Conservation (phyloP, 2,113 vertebrate genomes). For the Nibea albiflora region DNA sequence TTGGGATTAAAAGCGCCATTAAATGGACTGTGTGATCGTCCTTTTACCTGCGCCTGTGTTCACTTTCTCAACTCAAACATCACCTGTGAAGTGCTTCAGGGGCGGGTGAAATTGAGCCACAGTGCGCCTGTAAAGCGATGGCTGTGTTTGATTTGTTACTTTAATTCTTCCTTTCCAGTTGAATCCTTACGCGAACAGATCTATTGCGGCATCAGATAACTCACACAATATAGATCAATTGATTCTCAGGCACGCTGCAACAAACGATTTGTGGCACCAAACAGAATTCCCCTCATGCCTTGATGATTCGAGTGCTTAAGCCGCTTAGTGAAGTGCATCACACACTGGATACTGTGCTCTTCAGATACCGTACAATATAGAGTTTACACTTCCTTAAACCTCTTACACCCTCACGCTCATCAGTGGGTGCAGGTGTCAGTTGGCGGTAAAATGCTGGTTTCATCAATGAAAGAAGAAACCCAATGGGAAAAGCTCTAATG, state of each 20-base stretch:
- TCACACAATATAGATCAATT: constrained; percentile 56
- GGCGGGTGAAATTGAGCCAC: background rate
- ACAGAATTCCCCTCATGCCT: constrained; percentile 48
- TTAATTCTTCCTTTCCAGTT: constrained; percentile 54
- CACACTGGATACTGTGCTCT: constrained; percentile 51
- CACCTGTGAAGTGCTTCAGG: background rate
- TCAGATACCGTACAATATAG: constrained; percentile 35
- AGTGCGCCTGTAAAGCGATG: background rate
- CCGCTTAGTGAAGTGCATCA: constrained; percentile 59
- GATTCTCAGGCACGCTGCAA: constrained; percentile 52
- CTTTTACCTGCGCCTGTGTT: background rate
- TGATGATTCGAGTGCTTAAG: constrained; percentile 66
- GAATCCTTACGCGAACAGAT: constrained; percentile 47
- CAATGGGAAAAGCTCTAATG: background rate
- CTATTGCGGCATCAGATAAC: constrained; percentile 56
- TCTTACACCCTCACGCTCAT: constrained; percentile 39
- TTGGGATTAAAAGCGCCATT: constrained; percentile 2
- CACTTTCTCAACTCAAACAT: background rate
- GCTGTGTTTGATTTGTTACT: constrained; percentile 52
- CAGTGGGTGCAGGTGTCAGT: constrained; percentile 50
- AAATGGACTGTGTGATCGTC: background rate
- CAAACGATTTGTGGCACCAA: constrained; percentile 43
- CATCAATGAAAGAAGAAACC: constrained; percentile 16
- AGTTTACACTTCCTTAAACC: constrained; percentile 58
- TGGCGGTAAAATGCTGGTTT: constrained; percentile 28